Evolutionary conservation across 2,797 vertebrate species (phyloP).

Genomic region (Pipistrellus nathusii): DNA sequence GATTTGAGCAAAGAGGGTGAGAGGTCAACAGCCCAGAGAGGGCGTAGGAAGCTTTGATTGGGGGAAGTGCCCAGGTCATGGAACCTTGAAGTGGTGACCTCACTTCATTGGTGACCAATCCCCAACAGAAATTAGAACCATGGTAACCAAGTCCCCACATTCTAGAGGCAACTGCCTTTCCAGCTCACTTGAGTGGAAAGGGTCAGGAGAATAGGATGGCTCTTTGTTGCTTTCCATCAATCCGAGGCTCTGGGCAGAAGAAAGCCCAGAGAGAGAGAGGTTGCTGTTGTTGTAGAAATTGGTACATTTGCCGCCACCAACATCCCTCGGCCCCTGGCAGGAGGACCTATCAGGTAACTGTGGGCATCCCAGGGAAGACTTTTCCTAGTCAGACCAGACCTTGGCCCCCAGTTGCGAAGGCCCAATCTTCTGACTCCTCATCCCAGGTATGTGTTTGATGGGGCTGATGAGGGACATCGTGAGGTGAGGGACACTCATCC

Average conservation of each 20-base stretch:
- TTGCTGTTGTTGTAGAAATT: neutral
- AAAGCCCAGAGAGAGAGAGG: neutral
- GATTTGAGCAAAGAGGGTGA: no score
- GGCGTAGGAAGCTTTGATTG: no score
- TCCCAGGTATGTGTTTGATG: no score
- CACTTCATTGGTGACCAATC: no score
- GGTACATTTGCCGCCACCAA: fast-evolving
- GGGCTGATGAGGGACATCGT: no score
- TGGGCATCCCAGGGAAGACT: neutral
- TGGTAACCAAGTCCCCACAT: neutral
- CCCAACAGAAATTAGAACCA: no score
- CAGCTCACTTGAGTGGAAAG: neutral
- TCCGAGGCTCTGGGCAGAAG: neutral
- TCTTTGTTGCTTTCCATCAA: neutral
- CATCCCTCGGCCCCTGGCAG: fast-evolving
- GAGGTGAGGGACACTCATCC: no score
- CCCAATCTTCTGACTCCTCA: no score
- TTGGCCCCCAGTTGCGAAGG: neutral
- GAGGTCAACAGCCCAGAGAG: no score
- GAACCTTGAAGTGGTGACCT: no score
- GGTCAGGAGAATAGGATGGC: neutral
- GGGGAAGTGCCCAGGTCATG: no score
- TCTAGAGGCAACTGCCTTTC: neutral
- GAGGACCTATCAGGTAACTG: neutral
- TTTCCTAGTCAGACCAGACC: neutral